Evolutionary conservation across 53 echinoderm and acorn worm species (phyloP).

Genomic region (Echinometra lucunter): DNA sequence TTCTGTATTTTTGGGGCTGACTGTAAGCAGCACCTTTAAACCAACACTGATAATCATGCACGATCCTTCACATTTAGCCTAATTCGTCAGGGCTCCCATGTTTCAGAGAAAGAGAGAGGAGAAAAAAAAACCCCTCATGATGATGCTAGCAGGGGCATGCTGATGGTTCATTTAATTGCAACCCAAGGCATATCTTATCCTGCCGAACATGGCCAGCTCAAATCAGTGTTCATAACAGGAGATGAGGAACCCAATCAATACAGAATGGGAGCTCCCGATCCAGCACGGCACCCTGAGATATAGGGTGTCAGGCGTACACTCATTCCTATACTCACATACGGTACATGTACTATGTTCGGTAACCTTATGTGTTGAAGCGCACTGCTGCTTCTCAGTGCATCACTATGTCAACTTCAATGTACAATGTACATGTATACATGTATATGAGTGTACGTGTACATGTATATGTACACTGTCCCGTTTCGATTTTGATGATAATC

Average conservation of each 20-base stretch:
- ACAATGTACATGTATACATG: not conserved
- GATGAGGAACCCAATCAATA: not conserved
- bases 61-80: slow-evolving; percentile 16
- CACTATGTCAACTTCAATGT: not conserved
- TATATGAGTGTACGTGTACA: too few relatives aligned
- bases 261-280: not conserved
- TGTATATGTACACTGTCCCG: too few relatives aligned
- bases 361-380: not conserved
- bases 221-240: slow-evolving; percentile 31
- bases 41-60: not conserved
- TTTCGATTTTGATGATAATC: too few relatives aligned
- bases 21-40: not conserved
- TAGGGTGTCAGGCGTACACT: not conserved
- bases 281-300: not conserved
- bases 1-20: too few relatives aligned
- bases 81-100: slow-evolving; percentile 3
- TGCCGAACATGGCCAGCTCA: not conserved
- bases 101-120: not conserved
- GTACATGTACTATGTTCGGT: too few relatives aligned
- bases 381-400: not conserved
- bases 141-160: not conserved
- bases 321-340: not conserved
- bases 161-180: slow-evolving; percentile 36
- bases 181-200: slow-evolving; percentile 7
- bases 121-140: slow-evolving; percentile 1